Base-by-base conservation (phyloP, 2,797 vertebrate genomes). In the Platalea minor region DNA sequence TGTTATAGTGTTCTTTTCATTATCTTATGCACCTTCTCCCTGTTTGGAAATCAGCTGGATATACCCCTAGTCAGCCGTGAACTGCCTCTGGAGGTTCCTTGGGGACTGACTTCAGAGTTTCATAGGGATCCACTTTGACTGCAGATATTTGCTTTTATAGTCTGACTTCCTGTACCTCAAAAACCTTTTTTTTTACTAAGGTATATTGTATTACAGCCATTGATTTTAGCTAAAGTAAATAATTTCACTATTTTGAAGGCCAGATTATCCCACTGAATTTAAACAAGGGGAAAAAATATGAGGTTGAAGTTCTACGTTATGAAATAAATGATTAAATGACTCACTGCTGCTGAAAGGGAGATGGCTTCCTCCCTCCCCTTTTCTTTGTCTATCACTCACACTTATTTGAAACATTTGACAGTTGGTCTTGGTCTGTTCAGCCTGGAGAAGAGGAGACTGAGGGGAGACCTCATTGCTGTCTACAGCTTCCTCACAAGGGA, bases 61-160 rank as follows among this genome's bases (percentile, higher is more conserved):
- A 48, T 24, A 70, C 2, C 8, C 33, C 5, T 74, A 4, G 17
- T 60, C 13, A 89, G 4, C 26, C 67, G 23, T 28, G 4, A 56
- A 19, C 11, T 69, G 24, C 10, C 13, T 26, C 19, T 70, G 11
- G 43, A 91, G 13, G 8, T 1, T 56, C 4, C 4, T 18, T 72
- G 21, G 37, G 11, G 10, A 13, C 6, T 33, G 13, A 48, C 18
- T 70, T 70, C 21, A n/a, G 21, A 31, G 4, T 78, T 95, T 92
- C 57, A n/a, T 15, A 51, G 18, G 7, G 4, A 61, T 81, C 1
- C 13, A 41, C 2, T 41, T 67, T 59, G 14, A 25, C 10, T 33
- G 15, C 5, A 5, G 2, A 46, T 78, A 35, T 75, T 78, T 70
- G 7, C 5, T 56, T 0, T 0, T 56, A 6, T 26, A n/a, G 12